Evolutionary conservation across 2,888 invertebrate genomes (phyloP).

Genomic region (Lordiphosa fenestrarum): DNA sequence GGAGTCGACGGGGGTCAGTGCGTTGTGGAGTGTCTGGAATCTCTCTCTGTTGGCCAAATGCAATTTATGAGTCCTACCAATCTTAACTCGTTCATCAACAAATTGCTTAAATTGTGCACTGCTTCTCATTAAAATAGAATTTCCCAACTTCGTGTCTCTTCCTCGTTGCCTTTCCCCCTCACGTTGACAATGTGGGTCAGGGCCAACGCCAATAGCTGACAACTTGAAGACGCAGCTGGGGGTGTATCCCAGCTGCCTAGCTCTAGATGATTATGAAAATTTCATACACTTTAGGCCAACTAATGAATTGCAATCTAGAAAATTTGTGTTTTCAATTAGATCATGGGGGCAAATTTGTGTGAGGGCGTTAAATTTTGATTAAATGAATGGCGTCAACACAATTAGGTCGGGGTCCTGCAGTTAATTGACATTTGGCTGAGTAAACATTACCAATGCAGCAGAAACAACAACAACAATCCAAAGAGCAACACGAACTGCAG

Average conservation of each 20-base stretch:
- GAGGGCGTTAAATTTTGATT: slow-evolving; percentile 58
- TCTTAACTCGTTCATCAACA: slow-evolving; percentile 23
- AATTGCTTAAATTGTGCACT: slow-evolving; percentile 35
- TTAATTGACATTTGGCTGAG: slow-evolving; percentile 59
- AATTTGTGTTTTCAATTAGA: slow-evolving; percentile 61
- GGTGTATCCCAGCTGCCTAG: background rate
- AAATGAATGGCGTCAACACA: slow-evolving; percentile 63
- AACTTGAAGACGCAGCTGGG: slow-evolving; percentile 28
- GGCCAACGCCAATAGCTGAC: slow-evolving; percentile 42
- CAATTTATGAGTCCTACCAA: slow-evolving; percentile 20
- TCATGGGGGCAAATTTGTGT: slow-evolving; percentile 26
- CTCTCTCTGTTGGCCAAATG: slow-evolving; percentile 34
- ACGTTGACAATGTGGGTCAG: slow-evolving; percentile 52
- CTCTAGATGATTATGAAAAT: slow-evolving; percentile 31
- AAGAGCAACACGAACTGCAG: slow-evolving; percentile 25
- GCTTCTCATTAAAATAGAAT: slow-evolving; percentile 69
- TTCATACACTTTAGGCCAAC: slow-evolving; percentile 34
- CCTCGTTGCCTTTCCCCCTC: too few species aligned
- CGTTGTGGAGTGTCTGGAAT: slow-evolving; percentile 22
- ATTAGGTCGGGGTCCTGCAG: slow-evolving; percentile 53
- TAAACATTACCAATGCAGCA: slow-evolving; percentile 38
- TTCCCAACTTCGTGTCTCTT: slow-evolving; percentile 39
- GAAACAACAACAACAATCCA: slow-evolving; percentile 18
- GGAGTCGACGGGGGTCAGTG: slow-evolving; percentile 60
- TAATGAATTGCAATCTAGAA: slow-evolving; percentile 35